Evolutionary conservation across 2,888 invertebrate species (phyloP).

Genomic region (Tetheella fluctuosa): DNA sequence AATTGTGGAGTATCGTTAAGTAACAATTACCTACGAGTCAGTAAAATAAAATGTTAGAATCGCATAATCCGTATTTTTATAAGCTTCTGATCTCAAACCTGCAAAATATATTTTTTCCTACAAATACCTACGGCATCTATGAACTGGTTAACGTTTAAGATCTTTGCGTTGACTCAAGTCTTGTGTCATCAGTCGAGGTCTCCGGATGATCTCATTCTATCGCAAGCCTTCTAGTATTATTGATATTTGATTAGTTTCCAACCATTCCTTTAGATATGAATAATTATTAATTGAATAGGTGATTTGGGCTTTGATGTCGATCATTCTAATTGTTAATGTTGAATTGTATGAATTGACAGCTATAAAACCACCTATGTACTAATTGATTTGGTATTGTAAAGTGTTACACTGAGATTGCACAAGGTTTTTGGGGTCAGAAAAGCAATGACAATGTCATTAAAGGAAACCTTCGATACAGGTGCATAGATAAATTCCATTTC

Average conservation of each 20-base stretch:
- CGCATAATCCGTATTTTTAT: background rate
- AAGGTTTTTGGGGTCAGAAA: slow-evolving; percentile 36
- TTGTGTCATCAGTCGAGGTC: slow-evolving; percentile 71
- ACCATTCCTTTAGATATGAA: background rate
- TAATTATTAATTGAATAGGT: background rate
- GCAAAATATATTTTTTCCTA: slow-evolving; percentile 30
- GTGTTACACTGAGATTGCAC: slow-evolving; percentile 16
- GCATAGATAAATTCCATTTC: too few species aligned
- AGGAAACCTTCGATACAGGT: background rate
- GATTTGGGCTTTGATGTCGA: background rate
- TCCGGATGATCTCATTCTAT: slow-evolving; percentile 69
- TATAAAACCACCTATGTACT: background rate
- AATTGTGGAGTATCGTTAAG: background rate
- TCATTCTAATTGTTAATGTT: background rate
- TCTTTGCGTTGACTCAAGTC: slow-evolving; percentile 59
- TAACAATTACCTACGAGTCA: background rate
- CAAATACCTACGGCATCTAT: slow-evolving; percentile 23
- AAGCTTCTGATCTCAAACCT: background rate
- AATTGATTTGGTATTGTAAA: background rate
- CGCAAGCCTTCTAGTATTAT: slow-evolving; percentile 54
- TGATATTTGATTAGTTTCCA: slow-evolving; percentile 46
- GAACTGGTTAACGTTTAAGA: slow-evolving; percentile 33
- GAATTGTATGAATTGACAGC: background rate
- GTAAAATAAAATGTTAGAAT: background rate
- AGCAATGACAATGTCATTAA: slow-evolving; percentile 21